Evolutionary conservation across 1,140 invertebrate species (phyloP), one percentile per base, ranked within the genome.

Genomic region (Tigriopus japonicus): DNA sequence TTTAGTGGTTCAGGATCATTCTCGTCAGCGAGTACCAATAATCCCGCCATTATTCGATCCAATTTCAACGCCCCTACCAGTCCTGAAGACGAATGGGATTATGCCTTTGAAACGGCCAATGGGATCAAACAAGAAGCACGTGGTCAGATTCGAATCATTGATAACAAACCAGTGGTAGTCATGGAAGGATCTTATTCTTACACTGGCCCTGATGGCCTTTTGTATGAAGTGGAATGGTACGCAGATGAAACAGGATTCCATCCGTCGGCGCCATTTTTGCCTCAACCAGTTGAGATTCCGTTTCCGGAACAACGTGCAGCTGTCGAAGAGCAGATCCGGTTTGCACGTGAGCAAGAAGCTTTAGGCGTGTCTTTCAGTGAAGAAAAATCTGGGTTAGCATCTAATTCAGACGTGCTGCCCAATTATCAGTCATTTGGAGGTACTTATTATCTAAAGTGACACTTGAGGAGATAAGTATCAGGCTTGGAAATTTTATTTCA

Each of bases 201-300:
- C 19, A 42, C 51, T 1, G 58, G 58, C 12, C 28, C 58, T 53
- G 58, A 60, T 24, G 78, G 78, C 6, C 71, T 77, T 6, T 69
- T 67, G 0, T 77, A 79, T 64, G 72, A 70, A 1, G 58, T 60
- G 28, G 58, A 60, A 6, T 60, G 58, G 58, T 60, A 60, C 51
- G 58, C 58, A 49, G 58, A 60, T 28, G 58, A 60, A 28, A 60
- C 58, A 2, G 58, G 58, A 3, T 60, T 21, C 17, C 58, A 60
- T 51, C 58, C 58, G 10, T 52, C 58, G 23, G 58, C 58, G 15
- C 42, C 58, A 19, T 45, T 51, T 19, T 45, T 60, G 10, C 58
- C 58, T 28, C 2, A 60, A 45, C n/a, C 15, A 13, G 58, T 60
- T 52, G 23, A 28, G n/a, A 52, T 51, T 23, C 42, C 41, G 6